A percentile compares a stretch with the other conserved stretches of the same genome.
phyloP scores from a whole-genome alignment of 1,140 invertebrate species.

The Caenorhabditis tropicalis region DNA sequence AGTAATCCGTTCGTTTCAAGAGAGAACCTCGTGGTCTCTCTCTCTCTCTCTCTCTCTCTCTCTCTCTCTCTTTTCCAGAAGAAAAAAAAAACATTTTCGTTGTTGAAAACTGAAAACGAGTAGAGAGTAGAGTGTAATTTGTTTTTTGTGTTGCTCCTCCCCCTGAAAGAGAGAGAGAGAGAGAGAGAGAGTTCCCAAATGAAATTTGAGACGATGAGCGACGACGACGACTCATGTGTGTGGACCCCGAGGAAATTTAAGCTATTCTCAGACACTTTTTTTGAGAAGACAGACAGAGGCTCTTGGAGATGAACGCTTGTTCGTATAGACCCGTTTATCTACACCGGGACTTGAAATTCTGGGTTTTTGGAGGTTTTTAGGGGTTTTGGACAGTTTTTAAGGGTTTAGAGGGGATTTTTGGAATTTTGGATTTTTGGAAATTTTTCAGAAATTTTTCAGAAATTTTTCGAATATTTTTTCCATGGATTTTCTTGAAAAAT shows the following conservation, averaged over 20 bases:
- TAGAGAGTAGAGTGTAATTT: neutral
- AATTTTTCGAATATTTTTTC: neutral
- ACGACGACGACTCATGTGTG: neutral
- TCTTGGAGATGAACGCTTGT: too few relatives aligned
- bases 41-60: neutral
- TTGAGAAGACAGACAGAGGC: neutral
- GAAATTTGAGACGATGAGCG: conserved; percentile 10
- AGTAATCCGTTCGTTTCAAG: neutral
- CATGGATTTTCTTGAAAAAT: neutral
- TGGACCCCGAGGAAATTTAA: neutral
- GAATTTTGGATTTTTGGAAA: neutral
- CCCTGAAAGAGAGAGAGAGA: too few relatives aligned
- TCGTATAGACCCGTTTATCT: too few relatives aligned
- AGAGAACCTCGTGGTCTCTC: too few relatives aligned
- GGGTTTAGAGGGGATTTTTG: too few relatives aligned
- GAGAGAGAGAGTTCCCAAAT: neutral
- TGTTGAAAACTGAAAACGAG: neutral
- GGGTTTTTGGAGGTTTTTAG: too few relatives aligned
- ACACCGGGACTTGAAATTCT: too few relatives aligned
- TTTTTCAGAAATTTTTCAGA: neutral
- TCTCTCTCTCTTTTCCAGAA: too few relatives aligned
- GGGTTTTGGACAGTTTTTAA: neutral
- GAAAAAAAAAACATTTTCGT: too few relatives aligned
- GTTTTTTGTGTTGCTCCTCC: neutral
- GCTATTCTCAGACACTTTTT: neutral